Base-by-base conservation (phyloP, 2,888 invertebrate genomes). In the Lapara coniferarum region DNA sequence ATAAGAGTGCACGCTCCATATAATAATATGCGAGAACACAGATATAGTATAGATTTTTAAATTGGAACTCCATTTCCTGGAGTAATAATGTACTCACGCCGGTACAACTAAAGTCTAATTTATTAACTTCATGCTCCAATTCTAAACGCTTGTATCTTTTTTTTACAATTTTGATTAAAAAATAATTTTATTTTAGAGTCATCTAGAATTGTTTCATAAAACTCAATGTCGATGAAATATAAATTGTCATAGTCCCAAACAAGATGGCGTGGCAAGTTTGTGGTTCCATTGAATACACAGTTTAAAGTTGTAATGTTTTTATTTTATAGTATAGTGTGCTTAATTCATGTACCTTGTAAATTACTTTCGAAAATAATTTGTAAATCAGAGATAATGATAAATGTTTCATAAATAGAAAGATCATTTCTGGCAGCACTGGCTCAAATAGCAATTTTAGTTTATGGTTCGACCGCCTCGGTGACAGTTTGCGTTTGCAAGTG, bases 401-500 rank as follows among this genome's bases (percentile, higher is more conserved):
- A 13, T 44, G 59, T 19, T 1, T 46, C 13, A n/a, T 46, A 1
- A n/a, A 4, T 10, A 46, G 8, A 49, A 3, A 13, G 25, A 55
- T 63, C 30, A 59, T 8, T 30, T 53, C 14, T 69, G 58, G 68
- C 63, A 69, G 59, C 68, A 69, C 68, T 16, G n/a, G 30, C n/a
- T 25, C 25, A 7, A 13, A 30, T 19, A 58, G 10, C 2, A 37
- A 37, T 53, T 69, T 59, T 77, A 80, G 77, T 88, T 81, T 85
- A 85, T 89, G 88, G 83, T 72, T 67, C 67, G 52, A 77, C 81
- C 84, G 83, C 85, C 85, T 85, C 82, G 82, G 78, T 88, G 89
- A 88, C 89, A 87, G 88, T 83, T 88, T 81, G 81, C 72, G 77
- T 82, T 83, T 81, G 81, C 72, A 77, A 82, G 81, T 80, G 83